Evolutionary conservation across 2,888 invertebrate genomes (phyloP).

Genomic region (Plagiodera versicolora): DNA sequence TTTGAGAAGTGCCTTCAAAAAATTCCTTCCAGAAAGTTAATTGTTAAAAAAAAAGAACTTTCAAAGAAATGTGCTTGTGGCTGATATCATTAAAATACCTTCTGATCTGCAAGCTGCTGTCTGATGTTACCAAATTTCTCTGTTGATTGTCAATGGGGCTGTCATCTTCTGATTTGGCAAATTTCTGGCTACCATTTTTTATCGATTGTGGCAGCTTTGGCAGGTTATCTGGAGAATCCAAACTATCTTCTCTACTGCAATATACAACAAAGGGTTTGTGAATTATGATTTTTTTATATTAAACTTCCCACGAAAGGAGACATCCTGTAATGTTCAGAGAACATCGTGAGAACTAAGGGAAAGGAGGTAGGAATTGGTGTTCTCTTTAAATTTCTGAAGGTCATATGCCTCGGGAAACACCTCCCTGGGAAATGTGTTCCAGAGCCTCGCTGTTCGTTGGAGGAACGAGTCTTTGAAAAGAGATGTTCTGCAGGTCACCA

Average conservation of each 20-base stretch:
- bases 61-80: constrained; percentile 45
- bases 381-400: no score
- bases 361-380: no score
- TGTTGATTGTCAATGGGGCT: constrained; percentile 40
- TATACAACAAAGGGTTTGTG: no score
- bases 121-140: constrained; percentile 40
- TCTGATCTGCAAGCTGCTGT: constrained; percentile 49
- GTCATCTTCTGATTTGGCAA: constrained; percentile 30
- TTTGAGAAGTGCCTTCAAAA: no score
- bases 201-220: constrained; percentile 49
- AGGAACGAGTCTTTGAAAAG: no score
- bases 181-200: constrained; percentile 44
- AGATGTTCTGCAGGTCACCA: no score
- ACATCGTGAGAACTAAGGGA: no score
- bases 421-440: no score
- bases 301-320: no score
- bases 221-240: constrained; percentile 54
- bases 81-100: constrained; percentile 50
- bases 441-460: no score
- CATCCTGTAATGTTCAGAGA: no score
- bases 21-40: constrained; percentile 44
- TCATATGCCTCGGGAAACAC: no score
- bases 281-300: neutral
- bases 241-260: constrained; percentile 52
- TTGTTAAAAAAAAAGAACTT: constrained; percentile 36